Percentiles rank a stretch among this genome's conserved stretches.
Evolutionary conservation across 2,888 invertebrate genomes (phyloP).

Genomic region (Drosophila peninsularis): DNA sequence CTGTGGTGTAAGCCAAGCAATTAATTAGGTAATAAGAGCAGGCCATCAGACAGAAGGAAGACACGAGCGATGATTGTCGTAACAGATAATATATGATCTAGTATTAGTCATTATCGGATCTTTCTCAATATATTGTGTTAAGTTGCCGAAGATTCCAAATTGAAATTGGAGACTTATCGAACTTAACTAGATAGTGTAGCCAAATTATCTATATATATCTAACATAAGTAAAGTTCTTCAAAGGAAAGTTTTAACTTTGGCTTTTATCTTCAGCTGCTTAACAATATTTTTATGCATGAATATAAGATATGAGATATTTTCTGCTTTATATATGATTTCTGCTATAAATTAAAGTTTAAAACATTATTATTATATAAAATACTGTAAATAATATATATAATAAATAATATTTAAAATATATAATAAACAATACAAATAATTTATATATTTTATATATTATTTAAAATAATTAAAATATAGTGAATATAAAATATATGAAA

Average conservation of each 20-base stretch:
- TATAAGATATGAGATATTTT: not conserved
- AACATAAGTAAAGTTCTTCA: not conserved
- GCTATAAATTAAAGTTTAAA: too few relatives aligned
- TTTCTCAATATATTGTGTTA: not conserved
- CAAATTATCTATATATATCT: too few relatives aligned
- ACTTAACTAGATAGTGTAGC: not conserved
- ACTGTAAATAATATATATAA: too few relatives aligned
- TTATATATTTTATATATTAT: too few relatives aligned
- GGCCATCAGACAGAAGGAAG: not conserved
- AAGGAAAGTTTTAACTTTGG: not conserved
- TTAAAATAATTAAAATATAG: too few relatives aligned
- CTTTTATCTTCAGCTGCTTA: not conserved
- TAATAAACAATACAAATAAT: too few relatives aligned
- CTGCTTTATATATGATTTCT: too few relatives aligned
- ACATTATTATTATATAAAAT: too few relatives aligned
- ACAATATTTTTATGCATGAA: not conserved
- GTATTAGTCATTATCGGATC: not conserved
- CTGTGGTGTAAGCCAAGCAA: conserved; percentile 32
- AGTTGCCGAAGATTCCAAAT: not conserved
- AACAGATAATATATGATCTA: not conserved
- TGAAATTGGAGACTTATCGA: not conserved
- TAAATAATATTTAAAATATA: too few relatives aligned
- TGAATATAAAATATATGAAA: too few relatives aligned
- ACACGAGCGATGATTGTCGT: not conserved
- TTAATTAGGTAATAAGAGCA: conserved; percentile 58